Conservation (phyloP, 2,113 vertebrate genomes). For the Xyliphius kryptos region DNA sequence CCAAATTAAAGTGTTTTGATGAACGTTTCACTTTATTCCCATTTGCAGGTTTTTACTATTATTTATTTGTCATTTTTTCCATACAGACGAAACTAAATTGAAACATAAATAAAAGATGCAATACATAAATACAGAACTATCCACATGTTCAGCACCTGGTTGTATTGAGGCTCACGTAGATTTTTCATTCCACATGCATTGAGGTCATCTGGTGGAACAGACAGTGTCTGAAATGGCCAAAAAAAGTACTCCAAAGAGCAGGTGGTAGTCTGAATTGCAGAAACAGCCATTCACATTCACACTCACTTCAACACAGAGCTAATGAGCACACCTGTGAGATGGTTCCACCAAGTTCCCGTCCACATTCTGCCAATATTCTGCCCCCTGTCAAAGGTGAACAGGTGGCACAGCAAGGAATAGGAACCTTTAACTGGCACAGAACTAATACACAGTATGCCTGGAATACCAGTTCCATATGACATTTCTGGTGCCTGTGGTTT, state of each 20-base stretch:
- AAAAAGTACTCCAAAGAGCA: slow-evolving; percentile 28
- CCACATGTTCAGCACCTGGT: slow-evolving; percentile 64
- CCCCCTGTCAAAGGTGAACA: slow-evolving; percentile 58
- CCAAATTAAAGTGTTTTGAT: too few species aligned
- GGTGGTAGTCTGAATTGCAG: slow-evolving; percentile 28
- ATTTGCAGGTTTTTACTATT: neutral
- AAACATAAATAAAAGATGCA: slow-evolving; percentile 23
- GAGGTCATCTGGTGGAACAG: slow-evolving; percentile 68
- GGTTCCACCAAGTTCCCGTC: slow-evolving; percentile 27
- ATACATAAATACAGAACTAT: slow-evolving; percentile 1
- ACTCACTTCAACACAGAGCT: slow-evolving; percentile 60
- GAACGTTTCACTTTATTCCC: too few species aligned
- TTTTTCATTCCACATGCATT: slow-evolving; percentile 60
- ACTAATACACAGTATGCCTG: slow-evolving; percentile 24
- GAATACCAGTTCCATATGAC: slow-evolving; percentile 14
- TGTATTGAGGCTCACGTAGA: slow-evolving; percentile 54
- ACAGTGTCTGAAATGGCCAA: slow-evolving; percentile 44
- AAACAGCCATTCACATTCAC: slow-evolving; percentile 58
- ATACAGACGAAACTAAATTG: neutral
- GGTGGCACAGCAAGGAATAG: slow-evolving; percentile 51
- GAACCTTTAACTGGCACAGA: slow-evolving; percentile 64
- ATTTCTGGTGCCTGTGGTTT: neutral
- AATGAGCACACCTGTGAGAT: slow-evolving; percentile 67
- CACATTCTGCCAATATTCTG: slow-evolving; percentile 41
- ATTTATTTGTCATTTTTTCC: neutral